phyloP scores from a whole-genome alignment of 1,140 invertebrate species.

The Whitmania pigra region DNA sequence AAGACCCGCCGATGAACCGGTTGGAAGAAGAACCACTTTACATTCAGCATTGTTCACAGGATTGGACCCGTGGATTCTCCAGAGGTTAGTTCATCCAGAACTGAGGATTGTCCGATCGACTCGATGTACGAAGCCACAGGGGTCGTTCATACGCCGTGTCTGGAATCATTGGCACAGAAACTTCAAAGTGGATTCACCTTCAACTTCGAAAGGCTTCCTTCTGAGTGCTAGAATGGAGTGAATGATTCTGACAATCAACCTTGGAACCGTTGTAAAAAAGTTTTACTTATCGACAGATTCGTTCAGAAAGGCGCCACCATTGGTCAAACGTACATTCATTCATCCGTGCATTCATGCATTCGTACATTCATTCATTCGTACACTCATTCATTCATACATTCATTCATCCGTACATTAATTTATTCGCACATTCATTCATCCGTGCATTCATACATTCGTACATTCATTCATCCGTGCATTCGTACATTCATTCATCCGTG shows the following conservation, averaged over 20 bases:
- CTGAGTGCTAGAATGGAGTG: constrained; percentile 52
- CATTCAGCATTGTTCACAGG: constrained; percentile 67
- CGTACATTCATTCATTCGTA: too few relatives aligned
- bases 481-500: too few relatives aligned
- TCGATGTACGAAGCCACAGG: constrained; percentile 97
- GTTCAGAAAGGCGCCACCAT: constrained; percentile 72
- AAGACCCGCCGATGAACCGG: constrained; percentile 92
- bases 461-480: too few relatives aligned
- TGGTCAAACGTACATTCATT: too few relatives aligned
- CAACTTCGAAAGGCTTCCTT: constrained; percentile 87
- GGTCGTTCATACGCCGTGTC: constrained; percentile 87
- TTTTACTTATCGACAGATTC: constrained; percentile 84
- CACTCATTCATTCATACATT: too few relatives aligned
- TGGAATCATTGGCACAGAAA: constrained; percentile 91
- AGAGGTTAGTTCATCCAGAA: constrained; percentile 35
- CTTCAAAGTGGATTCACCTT: constrained; percentile 94
- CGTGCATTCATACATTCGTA: too few relatives aligned
- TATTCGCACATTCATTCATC: too few relatives aligned
- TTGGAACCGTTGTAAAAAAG: constrained; percentile 68
- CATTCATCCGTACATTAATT: too few relatives aligned
- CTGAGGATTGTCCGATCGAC: constrained; percentile 84
- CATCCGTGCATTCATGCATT: too few relatives aligned
- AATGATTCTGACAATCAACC: constrained; percentile 36
- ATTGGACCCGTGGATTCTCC: constrained; percentile 51
- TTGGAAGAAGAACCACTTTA: constrained; percentile 95